Evolutionary conservation across 2,888 invertebrate genomes (phyloP), one percentile per base, ranked within the genome.

Genomic region (Leucophenga maculata): DNA sequence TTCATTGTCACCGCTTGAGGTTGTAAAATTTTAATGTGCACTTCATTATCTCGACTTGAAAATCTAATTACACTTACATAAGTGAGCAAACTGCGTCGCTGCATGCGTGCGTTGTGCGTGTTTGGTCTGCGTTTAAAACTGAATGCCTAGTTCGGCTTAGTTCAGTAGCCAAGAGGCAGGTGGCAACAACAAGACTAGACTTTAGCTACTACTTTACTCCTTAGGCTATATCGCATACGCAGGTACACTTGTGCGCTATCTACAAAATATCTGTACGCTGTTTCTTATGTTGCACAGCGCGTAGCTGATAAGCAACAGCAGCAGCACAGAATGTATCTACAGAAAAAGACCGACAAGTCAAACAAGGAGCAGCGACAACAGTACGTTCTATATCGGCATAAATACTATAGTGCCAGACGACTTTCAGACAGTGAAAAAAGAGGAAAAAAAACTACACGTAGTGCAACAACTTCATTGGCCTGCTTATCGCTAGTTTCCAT

Each of bases 21-120:
- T 72, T 83, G 79, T 83, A 80, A 82, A 83, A 83, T 79, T 83
- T 83, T 83, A 82, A 82, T 83, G 83, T 80, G 76, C 74, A 76
- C 75, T 80, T 78, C 71, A 79, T 80, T 83, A 83, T 83, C 83
- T 78, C 55, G 73, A 77, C 74, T 82, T 75, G 74, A 79, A 75
- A 81, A 83, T 83, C 83, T 78, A 83, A 83, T 83, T 83, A 83
- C 79, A 39, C 18, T 60, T 39, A 39, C 32, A 60, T 9, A 39
- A 60, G 44, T 26, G 55, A 20, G 57, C 31, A 26, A 26, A 26
- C 26, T 26, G 26, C 11, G 3, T 39, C 39, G 39, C 39, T 39
- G 39, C 74, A 76, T 77, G 78, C 79, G 80, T 81, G 78, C 76
- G 73, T 79, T 26, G 54, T 44, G 54, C 54, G 54, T 65, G 52